Conservation (phyloP, 64 coral and sea anemone genomes). For the Montipora foliosa region DNA sequence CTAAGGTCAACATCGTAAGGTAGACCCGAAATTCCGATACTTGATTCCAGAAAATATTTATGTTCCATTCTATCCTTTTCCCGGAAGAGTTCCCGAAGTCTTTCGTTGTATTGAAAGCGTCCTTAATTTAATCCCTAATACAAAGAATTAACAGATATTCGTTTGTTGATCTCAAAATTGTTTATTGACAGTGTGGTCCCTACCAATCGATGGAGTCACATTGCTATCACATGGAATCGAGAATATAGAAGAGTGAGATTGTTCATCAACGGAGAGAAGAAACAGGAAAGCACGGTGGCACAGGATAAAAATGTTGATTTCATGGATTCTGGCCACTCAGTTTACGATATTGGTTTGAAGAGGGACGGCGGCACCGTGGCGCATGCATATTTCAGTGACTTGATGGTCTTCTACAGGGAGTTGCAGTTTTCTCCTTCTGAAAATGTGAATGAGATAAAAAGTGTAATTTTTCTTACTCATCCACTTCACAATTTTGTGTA, state of each 20-base stretch:
- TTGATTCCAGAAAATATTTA: too few species aligned
- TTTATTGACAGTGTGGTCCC: too few species aligned
- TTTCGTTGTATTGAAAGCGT: too few species aligned
- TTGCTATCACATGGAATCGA: neutral
- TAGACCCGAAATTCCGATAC: too few species aligned
- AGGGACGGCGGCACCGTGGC: neutral
- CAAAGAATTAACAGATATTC: too few species aligned
- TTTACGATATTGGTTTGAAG: slow-evolving; percentile 23
- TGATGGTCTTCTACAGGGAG: neutral
- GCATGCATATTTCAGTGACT: slow-evolving; percentile 24
- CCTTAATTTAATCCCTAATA: too few species aligned
- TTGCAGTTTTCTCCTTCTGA: neutral
- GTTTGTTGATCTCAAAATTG: too few species aligned
- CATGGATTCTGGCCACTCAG: slow-evolving; percentile 11
- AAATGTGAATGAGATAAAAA: neutral
- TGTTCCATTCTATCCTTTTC: too few species aligned
- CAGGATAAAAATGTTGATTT: neutral
- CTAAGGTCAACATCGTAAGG: too few species aligned
- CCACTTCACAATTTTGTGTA: too few species aligned
- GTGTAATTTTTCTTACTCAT: neutral
- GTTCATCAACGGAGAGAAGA: slow-evolving; percentile 7
- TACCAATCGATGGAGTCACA: neutral
- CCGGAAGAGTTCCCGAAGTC: too few species aligned
- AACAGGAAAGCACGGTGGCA: too few species aligned
- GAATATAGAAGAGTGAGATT: neutral